Conservation (phyloP, 2,113 vertebrate species). For the Anarhynchus alexandrinus region DNA sequence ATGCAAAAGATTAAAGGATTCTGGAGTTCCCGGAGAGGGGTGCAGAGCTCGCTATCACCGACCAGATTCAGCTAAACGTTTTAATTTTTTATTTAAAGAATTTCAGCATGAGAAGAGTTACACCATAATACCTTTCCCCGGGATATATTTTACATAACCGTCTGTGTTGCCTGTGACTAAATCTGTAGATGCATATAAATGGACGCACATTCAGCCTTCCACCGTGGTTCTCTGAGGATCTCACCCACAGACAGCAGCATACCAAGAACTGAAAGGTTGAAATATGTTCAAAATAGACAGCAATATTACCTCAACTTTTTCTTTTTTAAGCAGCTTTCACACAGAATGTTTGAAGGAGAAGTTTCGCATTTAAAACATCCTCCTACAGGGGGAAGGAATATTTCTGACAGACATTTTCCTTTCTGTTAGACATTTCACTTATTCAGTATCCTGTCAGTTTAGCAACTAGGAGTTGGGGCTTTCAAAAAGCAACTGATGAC, state of each 20-base stretch:
- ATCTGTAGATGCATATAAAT: not conserved
- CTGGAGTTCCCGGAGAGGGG: conserved; percentile 1
- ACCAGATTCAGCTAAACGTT: conserved; percentile 1
- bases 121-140: not conserved
- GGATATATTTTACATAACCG: conserved; percentile 26
- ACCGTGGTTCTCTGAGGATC: accelerated
- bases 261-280: not conserved
- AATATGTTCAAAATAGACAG: not conserved
- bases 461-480: not conserved
- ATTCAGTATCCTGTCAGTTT: not conserved
- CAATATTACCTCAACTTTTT: not conserved
- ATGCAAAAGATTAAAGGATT: conserved; percentile 62
- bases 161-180: not conserved
- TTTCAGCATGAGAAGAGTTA: not conserved
- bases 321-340: not conserved
- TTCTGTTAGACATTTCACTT: not conserved
- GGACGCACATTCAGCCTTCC: not conserved
- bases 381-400: not conserved
- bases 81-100: conserved; percentile 16
- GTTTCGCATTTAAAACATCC: conserved; percentile 5
- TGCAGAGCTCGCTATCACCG: not conserved
- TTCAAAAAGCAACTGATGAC: not conserved
- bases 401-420: conserved; percentile 3
- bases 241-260: not conserved
- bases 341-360: not conserved